A percentile compares a stretch with the other conserved stretches of the same genome.
phyloP scores from a whole-genome alignment of 2,797 vertebrate genomes.

The Lutjanus campechanus region DNA sequence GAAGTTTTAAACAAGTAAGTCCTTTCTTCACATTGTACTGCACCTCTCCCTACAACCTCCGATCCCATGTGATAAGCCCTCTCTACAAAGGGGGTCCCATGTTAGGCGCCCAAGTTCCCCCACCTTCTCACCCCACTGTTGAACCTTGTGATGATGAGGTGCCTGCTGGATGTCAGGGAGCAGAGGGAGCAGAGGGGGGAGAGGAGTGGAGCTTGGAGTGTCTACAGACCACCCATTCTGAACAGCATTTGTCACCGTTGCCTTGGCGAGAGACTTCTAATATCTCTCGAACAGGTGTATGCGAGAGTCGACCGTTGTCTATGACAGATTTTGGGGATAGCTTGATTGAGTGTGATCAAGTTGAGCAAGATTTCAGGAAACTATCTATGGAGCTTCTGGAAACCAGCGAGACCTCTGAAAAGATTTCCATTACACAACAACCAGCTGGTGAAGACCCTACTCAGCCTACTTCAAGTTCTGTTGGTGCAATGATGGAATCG shows the following conservation, averaged over 20 bases:
- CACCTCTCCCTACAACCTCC: conserved; percentile 81
- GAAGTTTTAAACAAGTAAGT: conserved; percentile 87
- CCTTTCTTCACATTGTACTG: conserved; percentile 84
- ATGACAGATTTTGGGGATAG: conserved; percentile 83
- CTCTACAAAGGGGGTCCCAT: conserved; percentile 75
- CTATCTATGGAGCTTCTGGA: conserved; percentile 76
- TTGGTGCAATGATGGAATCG: conserved; percentile 5
- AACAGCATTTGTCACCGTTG: conserved; percentile 46
- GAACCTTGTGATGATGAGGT: conserved; percentile 65
- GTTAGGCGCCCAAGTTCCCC: conserved; percentile 39
- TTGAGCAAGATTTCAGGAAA: conserved; percentile 81
- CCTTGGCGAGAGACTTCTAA: conserved; percentile 53
- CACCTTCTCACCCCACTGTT: conserved; percentile 44
- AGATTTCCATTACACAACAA: conserved; percentile 21
- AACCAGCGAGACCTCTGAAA: conserved; percentile 53
- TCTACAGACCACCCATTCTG: conserved; percentile 54
- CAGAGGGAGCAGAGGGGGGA: conserved; percentile 71
- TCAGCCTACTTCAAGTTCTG: conserved; percentile 5
- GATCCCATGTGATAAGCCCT: conserved; percentile 76
- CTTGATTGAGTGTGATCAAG: conserved; percentile 81
- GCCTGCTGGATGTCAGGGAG: conserved; percentile 62
- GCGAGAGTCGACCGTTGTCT: conserved; percentile 69
- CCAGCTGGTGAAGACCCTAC: conserved; percentile 33
- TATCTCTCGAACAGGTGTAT: conserved; percentile 52
- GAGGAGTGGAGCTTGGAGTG: conserved; percentile 78